Conservation (phyloP, 2,113 vertebrate species). For the human region GRCh38 chr6:8797001-8797500, state of each 20-base stretch:
- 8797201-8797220: neutral
- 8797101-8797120: neutral
- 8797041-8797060: slow-evolving; percentile 2
- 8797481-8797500: neutral
- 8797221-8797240: neutral
- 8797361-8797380: neutral
- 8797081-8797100: neutral
- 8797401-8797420: neutral
- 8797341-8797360: neutral
- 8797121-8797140: neutral
- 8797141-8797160: neutral
- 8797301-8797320: neutral
- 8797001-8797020: neutral
- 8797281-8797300: neutral
- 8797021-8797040: neutral
- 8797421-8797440: neutral
- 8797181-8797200: neutral
- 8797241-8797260: neutral
- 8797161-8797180: neutral
- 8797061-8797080: slow-evolving; percentile 2
- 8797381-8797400: neutral
- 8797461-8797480: neutral
- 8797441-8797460: neutral
- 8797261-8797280: neutral
- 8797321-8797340: neutral